Evolutionary conservation across 2,113 vertebrate species (phyloP).

Genomic region (Forbesichthys papilliferus): DNA sequence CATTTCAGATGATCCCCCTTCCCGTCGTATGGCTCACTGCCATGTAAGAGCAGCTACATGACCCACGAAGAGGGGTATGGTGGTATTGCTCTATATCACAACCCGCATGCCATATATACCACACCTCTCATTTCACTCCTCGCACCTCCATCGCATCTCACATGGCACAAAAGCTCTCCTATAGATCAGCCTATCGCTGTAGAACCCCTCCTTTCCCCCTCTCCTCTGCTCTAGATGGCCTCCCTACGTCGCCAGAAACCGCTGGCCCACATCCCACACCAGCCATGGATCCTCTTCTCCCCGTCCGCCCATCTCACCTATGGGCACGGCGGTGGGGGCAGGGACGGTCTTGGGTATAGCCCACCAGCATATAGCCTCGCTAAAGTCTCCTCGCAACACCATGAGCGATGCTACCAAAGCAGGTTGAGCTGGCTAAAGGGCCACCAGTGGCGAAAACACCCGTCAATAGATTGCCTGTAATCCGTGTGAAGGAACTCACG

Average conservation of each 20-base stretch:
- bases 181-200: neutral
- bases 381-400: neutral
- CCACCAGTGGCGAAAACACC: slow-evolving; percentile 22
- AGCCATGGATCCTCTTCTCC: slow-evolving; percentile 2
- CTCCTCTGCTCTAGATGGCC: slow-evolving; percentile 1
- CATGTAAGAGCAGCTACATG: too few species aligned
- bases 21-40: neutral
- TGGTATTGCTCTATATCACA: too few species aligned
- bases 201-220: neutral
- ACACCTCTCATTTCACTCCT: too few species aligned
- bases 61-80: too few species aligned
- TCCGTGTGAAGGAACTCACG: slow-evolving; percentile 39
- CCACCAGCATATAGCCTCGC: neutral
- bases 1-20: too few species aligned
- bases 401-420: neutral
- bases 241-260: slow-evolving; percentile 17
- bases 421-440: neutral
- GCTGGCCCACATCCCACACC: slow-evolving; percentile 39
- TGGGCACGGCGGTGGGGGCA: neutral
- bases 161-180: neutral
- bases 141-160: neutral
- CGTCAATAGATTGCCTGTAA: slow-evolving; percentile 64
- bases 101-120: too few species aligned
- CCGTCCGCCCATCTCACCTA: slow-evolving; percentile 32
- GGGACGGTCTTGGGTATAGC: neutral